Evolutionary conservation across 2,888 invertebrate species (phyloP), one percentile per base, ranked within the genome.

Genomic region (Hemithea aestivaria): DNA sequence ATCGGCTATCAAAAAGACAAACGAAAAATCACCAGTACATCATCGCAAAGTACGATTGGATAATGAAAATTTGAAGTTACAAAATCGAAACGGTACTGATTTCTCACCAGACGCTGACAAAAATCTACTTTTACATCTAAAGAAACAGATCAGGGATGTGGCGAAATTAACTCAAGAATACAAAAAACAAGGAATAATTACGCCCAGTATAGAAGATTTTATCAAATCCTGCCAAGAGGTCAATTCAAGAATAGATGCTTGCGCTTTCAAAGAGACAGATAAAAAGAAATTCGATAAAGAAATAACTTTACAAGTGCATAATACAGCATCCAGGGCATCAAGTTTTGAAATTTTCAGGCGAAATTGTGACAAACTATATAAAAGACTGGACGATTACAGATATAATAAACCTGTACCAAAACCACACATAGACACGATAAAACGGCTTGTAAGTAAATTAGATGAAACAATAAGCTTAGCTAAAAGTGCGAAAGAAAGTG

Each of bases 331-430:
- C 7, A 28, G 28, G 2, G 40, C 57, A 6, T 5, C 32, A 2
- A 65, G 58, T 26, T 40, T 70, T 4, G 51, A 56, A 2, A 43
- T 50, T 1, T 67, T 73, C 36, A 36, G 66, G 7, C 34, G 31
- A 1, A 49, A 54, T 6, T 71, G 69, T 33, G 50, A 54, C 51
- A 42, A 59, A 10, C 62, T 64, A 40, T 58, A 58, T 42, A n/a
- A 6, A 1, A 67, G 61, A 47, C 38, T 66, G 20, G 50, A 58
- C 8, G 16, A 40, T 27, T 40, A 42, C 21, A 56, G 48, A 42
- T 37, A 34, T 2, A 42, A 16, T 8, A 51, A 38, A 21, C n/a
- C n/a, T n/a, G n/a, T n/a, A n/a, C n/a, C n/a, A 43, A 37, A 20
- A 29, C 27, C 6, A 35, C 43, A 10, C 16, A 7, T 9, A 40